Evolutionary conservation across 2,113 vertebrate species (phyloP), one percentile per base, ranked within the genome.

Genomic region (Brachirus orientalis): DNA sequence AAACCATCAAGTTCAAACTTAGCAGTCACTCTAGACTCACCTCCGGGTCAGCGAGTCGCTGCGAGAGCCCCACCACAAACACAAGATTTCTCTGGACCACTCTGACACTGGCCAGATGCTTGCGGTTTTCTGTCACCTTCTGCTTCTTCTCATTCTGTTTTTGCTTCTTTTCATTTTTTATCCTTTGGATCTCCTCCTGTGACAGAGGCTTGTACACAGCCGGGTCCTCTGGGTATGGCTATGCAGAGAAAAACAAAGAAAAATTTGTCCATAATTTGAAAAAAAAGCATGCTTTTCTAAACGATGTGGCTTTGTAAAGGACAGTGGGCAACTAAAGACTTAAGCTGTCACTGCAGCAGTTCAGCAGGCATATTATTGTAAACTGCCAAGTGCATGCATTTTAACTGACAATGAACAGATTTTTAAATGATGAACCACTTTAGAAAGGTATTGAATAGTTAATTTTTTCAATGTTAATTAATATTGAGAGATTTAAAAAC

Each of bases 151-250:
- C 98, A 11, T 98, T 99, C 90, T 98, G 98, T 93, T 99, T 99
- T 87, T 98, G 97, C 90, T 99, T 99, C 92, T 99, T 99, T 92
- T 99, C 98, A 54, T 97, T 99, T 91, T 99, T 99, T 98, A 99
- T 99, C 94, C 97, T 98, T 86, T 98, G 97, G 85, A 99, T 94
- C 87, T 99, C 98, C 90, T 99, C 97, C 90, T 98, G 96, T 93
- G 97, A 98, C 71, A 99, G 95, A 84, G 98, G 98, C 93, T 99
- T 99, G 93, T 99, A 99, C 75, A 99, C 96, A 84, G 98, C 98
- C 62, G 98, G 97, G 87, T 99, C 97, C 93, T 99, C 97, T 89
- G 98, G 97, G 90, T 99, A 99, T 73, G 98, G 98, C 98, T 99
- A 82, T 41, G 50, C n/a, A 77, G 12, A 50, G 38, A 50, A 69